A percentile compares a stretch with the other conserved stretches of the same genome.
Evolutionary conservation across 37 sponge, comb jelly and placozoan genomes (phyloP).

Genomic region (Aphrocallistes beatrix): DNA sequence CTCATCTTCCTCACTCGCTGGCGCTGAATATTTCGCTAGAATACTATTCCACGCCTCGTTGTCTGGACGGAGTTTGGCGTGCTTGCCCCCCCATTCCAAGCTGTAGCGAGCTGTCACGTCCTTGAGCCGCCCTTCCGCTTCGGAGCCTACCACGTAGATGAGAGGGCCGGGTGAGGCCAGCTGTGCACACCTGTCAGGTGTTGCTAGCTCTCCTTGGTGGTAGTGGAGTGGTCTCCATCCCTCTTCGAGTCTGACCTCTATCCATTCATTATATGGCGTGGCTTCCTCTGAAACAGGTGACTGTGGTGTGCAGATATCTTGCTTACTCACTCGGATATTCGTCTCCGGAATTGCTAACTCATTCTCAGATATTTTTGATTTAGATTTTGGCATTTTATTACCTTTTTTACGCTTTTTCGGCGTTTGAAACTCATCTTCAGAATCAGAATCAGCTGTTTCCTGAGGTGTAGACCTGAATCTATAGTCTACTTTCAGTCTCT

Average conservation of each 20-base stretch:
- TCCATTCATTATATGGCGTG: background rate
- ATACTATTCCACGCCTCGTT: background rate
- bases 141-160: background rate
- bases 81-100: background rate
- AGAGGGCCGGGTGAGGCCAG: background rate
- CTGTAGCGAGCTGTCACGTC: background rate
- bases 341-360: no score
- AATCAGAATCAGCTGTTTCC: background rate
- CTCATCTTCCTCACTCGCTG: background rate
- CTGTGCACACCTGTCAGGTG: background rate
- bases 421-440: background rate
- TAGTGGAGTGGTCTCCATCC: background rate
- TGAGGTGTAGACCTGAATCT: background rate
- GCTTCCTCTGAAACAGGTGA: no score
- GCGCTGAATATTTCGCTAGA: background rate
- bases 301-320: no score
- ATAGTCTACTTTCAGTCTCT: background rate
- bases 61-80: background rate
- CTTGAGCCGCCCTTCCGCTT: background rate
- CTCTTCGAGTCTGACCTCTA: background rate
- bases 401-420: background rate
- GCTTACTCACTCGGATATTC: no score
- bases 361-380: background rate
- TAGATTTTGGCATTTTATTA: background rate
- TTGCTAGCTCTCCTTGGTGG: background rate